Conservation (phyloP, 35 echinoderm and acorn worm species). For the Holothuria glaberrima region DNA sequence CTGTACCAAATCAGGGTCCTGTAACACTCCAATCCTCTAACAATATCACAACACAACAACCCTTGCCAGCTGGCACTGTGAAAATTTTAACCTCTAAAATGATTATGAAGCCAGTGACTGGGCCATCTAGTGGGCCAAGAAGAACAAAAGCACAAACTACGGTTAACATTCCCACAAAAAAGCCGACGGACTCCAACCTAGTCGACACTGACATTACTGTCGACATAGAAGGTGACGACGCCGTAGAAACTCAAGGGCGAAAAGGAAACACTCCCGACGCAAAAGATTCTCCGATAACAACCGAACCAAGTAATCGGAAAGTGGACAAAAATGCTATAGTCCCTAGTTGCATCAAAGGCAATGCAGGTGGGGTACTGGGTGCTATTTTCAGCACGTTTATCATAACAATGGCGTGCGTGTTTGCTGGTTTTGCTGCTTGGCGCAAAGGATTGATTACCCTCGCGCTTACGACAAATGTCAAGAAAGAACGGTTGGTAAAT, state of each 20-base stretch:
- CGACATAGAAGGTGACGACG: too few relatives aligned
- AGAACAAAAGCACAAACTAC: too few relatives aligned
- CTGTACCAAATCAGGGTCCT: too few relatives aligned
- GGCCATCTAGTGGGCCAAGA: not conserved
- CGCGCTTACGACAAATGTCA: constrained; percentile 6
- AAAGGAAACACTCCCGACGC: too few relatives aligned
- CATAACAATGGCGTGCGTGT: constrained; percentile 4
- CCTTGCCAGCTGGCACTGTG: too few relatives aligned
- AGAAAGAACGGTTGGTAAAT: constrained; percentile 53
- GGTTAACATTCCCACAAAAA: too few relatives aligned
- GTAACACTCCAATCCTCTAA: too few relatives aligned
- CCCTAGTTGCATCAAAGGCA: not conserved
- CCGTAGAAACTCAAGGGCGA: too few relatives aligned
- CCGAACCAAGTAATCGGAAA: constrained; percentile 3
- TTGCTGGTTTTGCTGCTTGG: constrained; percentile 63
- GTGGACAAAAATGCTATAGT: not conserved
- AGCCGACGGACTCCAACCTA: too few relatives aligned
- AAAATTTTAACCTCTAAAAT: too few relatives aligned
- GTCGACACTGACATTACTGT: too few relatives aligned
- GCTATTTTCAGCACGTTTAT: constrained; percentile 9
- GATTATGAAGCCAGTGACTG: not conserved
- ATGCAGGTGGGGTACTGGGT: not conserved
- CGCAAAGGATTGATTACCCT: constrained; percentile 59
- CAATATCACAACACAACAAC: not conserved
- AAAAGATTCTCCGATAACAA: not conserved